Evolutionary conservation across 2,888 invertebrate species (phyloP).

Genomic region (Apodemia mormo): DNA sequence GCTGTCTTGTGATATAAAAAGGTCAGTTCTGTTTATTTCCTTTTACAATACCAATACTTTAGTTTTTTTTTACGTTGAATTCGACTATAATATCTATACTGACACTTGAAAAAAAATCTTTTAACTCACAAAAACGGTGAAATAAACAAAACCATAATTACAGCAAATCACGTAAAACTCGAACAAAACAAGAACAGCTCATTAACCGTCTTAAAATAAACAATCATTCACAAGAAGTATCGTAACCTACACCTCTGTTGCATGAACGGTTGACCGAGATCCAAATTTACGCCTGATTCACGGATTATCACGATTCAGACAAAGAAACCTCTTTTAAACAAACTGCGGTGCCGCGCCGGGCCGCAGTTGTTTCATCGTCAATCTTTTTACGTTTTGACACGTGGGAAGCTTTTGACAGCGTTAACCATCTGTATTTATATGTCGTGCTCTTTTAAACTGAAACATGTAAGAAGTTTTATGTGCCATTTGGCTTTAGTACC

Average conservation of each 20-base stretch:
- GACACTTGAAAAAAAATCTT: background rate
- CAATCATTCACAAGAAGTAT: constrained; percentile 32
- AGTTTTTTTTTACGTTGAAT: too few species aligned
- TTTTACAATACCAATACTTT: too few species aligned
- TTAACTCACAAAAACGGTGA: background rate
- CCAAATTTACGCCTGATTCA: constrained; percentile 55
- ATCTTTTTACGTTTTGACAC: constrained; percentile 47
- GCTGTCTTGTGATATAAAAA: too few species aligned
- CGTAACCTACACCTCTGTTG: constrained; percentile 38
- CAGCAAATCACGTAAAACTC: constrained; percentile 17
- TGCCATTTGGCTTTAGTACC: constrained; percentile 6
- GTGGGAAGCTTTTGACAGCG: constrained; percentile 48
- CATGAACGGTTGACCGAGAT: constrained; percentile 51
- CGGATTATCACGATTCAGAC: constrained; percentile 38
- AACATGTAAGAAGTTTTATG: constrained; percentile 3
- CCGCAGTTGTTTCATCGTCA: constrained; percentile 54
- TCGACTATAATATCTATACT: too few species aligned
- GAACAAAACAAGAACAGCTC: constrained; percentile 31
- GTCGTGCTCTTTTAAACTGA: constrained; percentile 4
- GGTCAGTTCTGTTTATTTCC: too few species aligned
- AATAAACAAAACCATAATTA: constrained; percentile 5
- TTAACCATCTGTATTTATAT: constrained; percentile 13
- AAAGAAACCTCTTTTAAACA: constrained; percentile 42
- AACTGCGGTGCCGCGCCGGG: constrained; percentile 23
- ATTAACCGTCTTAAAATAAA: constrained; percentile 34